These are phyloP conservation scores for Campoletis sonorensis DNA, from an alignment of 1,140 invertebrate genomes.

Conservation along the genomic window DNA sequence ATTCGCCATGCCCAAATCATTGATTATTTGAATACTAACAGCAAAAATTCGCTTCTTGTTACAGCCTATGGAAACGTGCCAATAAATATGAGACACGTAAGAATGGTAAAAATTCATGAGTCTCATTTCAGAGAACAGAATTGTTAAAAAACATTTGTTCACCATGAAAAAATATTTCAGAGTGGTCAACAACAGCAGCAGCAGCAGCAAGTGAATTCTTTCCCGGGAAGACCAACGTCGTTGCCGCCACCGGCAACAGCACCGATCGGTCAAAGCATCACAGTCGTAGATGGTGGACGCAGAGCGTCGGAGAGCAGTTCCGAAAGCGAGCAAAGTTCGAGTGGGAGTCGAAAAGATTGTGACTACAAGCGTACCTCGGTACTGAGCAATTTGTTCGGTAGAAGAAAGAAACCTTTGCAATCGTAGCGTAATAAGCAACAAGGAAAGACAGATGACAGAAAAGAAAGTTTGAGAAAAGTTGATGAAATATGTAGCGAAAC, in stretches of 20 bases:
- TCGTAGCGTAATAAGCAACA: constrained; percentile 63
- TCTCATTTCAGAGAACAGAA: neutral
- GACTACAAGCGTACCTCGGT: constrained; percentile 75
- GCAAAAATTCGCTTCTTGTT: constrained; percentile 57
- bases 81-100: constrained; percentile 70
- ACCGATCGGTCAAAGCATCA: constrained; percentile 61
- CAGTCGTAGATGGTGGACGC: constrained; percentile 67
- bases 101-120: neutral
- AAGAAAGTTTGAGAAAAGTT: neutral
- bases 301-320: constrained; percentile 75
- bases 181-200: constrained; percentile 57
- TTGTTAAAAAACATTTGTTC: too few species aligned
- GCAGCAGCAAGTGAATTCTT: constrained; percentile 67
- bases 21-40: neutral
- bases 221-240: constrained; percentile 71
- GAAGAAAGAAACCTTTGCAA: constrained; percentile 73
- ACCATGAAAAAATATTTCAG: constrained; percentile 53
- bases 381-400: constrained; percentile 74
- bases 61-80: constrained; percentile 72
- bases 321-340: constrained; percentile 73
- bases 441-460: neutral
- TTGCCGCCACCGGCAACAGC: constrained; percentile 70
- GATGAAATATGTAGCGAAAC: constrained; percentile 4
- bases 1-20: neutral
- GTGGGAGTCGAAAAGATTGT: constrained; percentile 69